Evolutionary conservation across 2,888 invertebrate genomes (phyloP).

Genomic region (Podabrus alpinus): DNA sequence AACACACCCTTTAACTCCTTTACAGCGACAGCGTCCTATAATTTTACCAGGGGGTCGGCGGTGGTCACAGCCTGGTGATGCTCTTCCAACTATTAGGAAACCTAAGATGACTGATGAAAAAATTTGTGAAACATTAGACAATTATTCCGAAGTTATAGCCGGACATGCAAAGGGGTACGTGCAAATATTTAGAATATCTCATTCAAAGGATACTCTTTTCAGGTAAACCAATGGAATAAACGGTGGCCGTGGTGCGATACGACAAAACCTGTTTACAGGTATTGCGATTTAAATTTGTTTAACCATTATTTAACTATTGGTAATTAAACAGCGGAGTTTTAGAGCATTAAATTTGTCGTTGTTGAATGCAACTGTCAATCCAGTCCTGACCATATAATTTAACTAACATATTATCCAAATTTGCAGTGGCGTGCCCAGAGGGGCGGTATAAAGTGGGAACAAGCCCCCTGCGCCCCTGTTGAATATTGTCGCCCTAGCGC

Average conservation of each 20-base stretch:
- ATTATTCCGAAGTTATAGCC: conserved; percentile 84
- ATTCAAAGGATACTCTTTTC: conserved; percentile 52
- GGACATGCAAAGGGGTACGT: conserved; percentile 84
- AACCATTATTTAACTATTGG: neutral
- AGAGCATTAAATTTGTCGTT: neutral
- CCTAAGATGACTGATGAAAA: conserved; percentile 78
- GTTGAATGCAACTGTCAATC: neutral
- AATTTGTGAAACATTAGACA: conserved; percentile 82
- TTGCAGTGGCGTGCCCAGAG: too few species aligned
- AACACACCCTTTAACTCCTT: conserved; percentile 63
- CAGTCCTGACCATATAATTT: neutral
- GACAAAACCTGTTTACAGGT: conserved; percentile 63
- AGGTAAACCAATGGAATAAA: conserved; percentile 69
- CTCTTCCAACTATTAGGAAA: conserved; percentile 52
- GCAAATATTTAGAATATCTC: conserved; percentile 23
- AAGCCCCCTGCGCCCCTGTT: too few species aligned
- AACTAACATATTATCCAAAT: too few species aligned
- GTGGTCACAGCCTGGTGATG: conserved; percentile 83
- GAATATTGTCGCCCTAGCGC: too few species aligned
- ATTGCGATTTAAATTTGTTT: conserved; percentile 37
- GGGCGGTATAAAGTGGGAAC: too few species aligned
- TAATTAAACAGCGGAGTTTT: neutral
- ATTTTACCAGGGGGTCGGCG: conserved; percentile 77
- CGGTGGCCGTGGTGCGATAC: conserved; percentile 66
- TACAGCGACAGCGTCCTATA: conserved; percentile 71